Evolutionary conservation across 2,113 vertebrate genomes (phyloP).

Genomic region (Phrynosoma blainvillii): DNA sequence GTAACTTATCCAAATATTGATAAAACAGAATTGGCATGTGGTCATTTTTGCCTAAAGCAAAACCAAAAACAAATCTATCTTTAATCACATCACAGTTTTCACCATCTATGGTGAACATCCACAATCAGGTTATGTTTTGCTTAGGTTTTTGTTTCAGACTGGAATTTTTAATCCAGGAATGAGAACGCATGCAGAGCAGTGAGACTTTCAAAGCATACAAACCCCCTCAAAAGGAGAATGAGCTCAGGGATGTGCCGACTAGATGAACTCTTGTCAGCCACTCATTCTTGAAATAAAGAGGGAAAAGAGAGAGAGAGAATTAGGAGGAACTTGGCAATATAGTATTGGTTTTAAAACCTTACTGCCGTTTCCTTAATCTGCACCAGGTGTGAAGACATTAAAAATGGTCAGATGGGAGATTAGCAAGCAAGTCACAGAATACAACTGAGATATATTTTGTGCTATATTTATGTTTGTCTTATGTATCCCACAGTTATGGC

Average conservation of each 20-base stretch:
- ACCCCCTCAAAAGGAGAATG: not conserved
- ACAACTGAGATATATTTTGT: not conserved
- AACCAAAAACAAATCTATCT: not conserved
- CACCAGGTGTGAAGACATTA: slow-evolving; percentile 39
- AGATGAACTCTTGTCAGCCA: slow-evolving; percentile 20
- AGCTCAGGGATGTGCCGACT: slow-evolving; percentile 6
- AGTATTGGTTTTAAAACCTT: not conserved
- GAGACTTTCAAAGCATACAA: not conserved
- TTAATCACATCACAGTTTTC: not conserved
- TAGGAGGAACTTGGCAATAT: slow-evolving; percentile 23
- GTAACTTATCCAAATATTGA: too few relatives aligned
- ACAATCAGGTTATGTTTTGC: slow-evolving; percentile 17
- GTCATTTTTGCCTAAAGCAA: not conserved
- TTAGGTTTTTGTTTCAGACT: slow-evolving; percentile 27
- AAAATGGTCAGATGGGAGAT: slow-evolving; percentile 26
- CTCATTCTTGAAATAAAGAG: slow-evolving; percentile 4
- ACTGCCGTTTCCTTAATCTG: slow-evolving; percentile 25
- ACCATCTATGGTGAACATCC: slow-evolving; percentile 2
- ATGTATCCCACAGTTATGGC: not conserved
- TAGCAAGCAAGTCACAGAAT: not conserved
- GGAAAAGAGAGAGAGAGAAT: not conserved
- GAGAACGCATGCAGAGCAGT: slow-evolving; percentile 18
- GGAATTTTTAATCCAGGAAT: slow-evolving; percentile 9
- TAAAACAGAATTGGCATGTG: too few relatives aligned
- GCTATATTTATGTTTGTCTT: not conserved